Evolutionary conservation across 2,797 vertebrate species (phyloP), one percentile per base, ranked within the genome.

Genomic region (Lepidocolaptes lacrymiger): DNA sequence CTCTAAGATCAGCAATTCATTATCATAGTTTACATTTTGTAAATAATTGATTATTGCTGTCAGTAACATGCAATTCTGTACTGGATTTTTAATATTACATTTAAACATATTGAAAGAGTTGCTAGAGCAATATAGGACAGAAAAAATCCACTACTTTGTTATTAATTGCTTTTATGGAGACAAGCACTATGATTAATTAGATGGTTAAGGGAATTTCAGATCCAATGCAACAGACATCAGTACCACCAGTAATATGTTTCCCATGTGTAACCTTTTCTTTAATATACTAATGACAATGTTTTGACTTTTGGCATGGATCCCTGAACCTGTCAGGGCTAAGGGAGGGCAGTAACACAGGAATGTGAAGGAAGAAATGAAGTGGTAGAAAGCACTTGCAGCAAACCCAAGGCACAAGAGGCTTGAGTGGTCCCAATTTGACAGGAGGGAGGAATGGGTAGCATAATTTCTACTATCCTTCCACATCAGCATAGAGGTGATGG

Each of bases 311-410:
- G 17, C 76, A 84, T 1, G 0, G 66, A 61, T 51, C 13, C 49
- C 41, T 52, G 32, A 68, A 44, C 9, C 16, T 48, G 34, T 18
- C 41, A 49, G 61, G 19, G 51, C 56, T 76, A 36, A 59, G 36
- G 39, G 51, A 79, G 75, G 14, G 76, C 64, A 49, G 23, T 0
- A 7, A 0, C 0, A 76, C 28, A 39, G 41, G 21, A 88, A 71
- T 1, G 3, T 1, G 0, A 15, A 23, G 6, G 34, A 41, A 90
- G 34, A 61, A 46, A 46, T 46, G 83, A 30, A 66, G 34, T 1
- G 16, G 21, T 4, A 56, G 11, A 14, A 84, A 37, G 73, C 48
- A 64, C 2, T 0, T 22, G 37, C 41, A 86, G 46, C 41, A 83
- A 75, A 63, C 7, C 4, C 36, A 30, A 2, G 16, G 66, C 1